Conservation (phyloP, 2,113 vertebrate genomes). For the Synodontis membranacea region DNA sequence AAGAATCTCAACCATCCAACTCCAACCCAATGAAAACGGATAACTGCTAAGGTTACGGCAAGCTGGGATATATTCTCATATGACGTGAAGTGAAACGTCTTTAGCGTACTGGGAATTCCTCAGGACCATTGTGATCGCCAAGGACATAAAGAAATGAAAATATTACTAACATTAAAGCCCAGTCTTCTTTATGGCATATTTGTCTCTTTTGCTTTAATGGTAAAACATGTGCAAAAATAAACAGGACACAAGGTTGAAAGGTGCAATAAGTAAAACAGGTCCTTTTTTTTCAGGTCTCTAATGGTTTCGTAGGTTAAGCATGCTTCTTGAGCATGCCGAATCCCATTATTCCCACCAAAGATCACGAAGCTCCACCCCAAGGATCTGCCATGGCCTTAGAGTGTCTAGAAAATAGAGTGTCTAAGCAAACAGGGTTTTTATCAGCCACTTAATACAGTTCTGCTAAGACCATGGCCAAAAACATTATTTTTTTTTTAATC, state of each 20-base stretch:
- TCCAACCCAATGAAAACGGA: not conserved
- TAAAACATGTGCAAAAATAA: not conserved
- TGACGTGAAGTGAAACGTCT: not conserved
- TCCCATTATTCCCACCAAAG: no score
- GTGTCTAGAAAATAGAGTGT: no score
- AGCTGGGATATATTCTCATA: not conserved
- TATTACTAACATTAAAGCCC: not conserved
- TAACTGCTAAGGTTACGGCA: not conserved
- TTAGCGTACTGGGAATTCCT: not conserved
- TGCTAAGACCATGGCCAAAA: not conserved
- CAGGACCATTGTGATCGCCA: not conserved
- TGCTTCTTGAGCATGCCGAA: no score
- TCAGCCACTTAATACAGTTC: not conserved
- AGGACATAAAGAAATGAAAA: not conserved
- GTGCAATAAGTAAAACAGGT: no score
- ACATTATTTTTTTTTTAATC: no score
- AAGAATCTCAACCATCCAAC: not conserved
- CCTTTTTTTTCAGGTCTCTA: no score
- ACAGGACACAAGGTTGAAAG: no score
- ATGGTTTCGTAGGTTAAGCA: no score
- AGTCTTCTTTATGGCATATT: not conserved
- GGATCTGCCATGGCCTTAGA: no score
- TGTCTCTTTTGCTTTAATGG: not conserved
- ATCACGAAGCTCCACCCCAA: no score
- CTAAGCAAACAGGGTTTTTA: not conserved